phyloP scores from a whole-genome alignment of 2,113 vertebrate species.

The Pseudorasbora parva region DNA sequence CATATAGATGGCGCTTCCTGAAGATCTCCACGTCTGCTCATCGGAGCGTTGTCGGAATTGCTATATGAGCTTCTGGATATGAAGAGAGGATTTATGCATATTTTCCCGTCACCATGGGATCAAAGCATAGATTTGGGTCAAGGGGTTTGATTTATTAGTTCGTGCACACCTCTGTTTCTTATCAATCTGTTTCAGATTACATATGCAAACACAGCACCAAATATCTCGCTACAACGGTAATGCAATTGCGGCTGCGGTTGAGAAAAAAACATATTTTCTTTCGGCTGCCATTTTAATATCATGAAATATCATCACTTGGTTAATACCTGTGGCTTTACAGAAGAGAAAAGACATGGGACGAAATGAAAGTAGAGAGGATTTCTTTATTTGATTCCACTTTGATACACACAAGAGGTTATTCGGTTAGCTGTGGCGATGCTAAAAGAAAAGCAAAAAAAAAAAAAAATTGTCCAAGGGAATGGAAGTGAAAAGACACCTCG shows the following conservation, averaged over 20 bases:
- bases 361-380: constrained; percentile 39
- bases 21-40: not conserved
- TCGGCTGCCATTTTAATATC: constrained; percentile 30
- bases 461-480: constrained; percentile 36
- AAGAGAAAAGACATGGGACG: constrained; percentile 34
- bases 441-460: not conserved
- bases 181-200: constrained; percentile 39
- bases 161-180: constrained; percentile 1
- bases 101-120: constrained; percentile 12
- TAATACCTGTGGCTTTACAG: constrained; percentile 11
- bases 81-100: constrained; percentile 32
- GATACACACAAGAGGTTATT: constrained; percentile 35
- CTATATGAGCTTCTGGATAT: not conserved
- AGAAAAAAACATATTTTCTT: constrained; percentile 1
- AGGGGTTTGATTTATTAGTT: constrained; percentile 46
- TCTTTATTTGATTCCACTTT: constrained; percentile 45
- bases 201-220: constrained; percentile 30
- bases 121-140: constrained; percentile 40
- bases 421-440: constrained; percentile 34
- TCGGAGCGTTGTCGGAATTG: not conserved
- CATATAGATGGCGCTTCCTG: constrained; percentile 12
- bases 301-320: constrained; percentile 13
- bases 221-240: constrained; percentile 29
- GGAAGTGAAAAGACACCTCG: constrained; percentile 7
- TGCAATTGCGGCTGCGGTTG: constrained; percentile 18